Conservation (phyloP, 2,797 vertebrate genomes). For the Enteromius thamalakanensis region DNA sequence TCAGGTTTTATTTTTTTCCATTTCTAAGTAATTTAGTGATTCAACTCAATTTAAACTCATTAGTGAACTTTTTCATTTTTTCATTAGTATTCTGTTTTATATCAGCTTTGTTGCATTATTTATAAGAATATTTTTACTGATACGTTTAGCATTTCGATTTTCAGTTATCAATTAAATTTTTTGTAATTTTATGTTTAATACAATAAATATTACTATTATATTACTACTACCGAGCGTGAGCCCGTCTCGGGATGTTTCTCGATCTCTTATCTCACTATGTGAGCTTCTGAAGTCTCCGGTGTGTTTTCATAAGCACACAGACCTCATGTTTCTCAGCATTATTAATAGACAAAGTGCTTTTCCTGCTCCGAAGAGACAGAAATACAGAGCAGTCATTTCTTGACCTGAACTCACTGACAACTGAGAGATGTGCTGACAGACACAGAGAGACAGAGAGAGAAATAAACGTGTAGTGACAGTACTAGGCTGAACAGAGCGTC, state of each 20-base stretch:
- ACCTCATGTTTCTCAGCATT: slow-evolving; percentile 10
- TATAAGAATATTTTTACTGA: background rate
- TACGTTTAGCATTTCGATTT: background rate
- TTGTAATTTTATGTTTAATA: background rate
- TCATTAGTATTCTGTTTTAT: background rate
- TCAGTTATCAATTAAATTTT: background rate
- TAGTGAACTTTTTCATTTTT: background rate
- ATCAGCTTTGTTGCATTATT: background rate
- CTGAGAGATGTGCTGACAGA: background rate
- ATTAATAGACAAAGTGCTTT: slow-evolving; percentile 28
- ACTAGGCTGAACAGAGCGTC: background rate
- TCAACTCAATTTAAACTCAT: background rate
- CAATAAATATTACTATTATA: no score
- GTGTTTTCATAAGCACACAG: background rate
- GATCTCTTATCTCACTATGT: background rate
- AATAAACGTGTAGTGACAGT: background rate
- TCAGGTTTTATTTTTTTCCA: background rate
- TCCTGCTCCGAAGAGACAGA: background rate
- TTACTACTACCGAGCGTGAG: background rate
- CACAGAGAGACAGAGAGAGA: background rate
- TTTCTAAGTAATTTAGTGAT: background rate
- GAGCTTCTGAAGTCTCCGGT: background rate
- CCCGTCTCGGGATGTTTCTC: background rate
- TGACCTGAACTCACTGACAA: background rate
- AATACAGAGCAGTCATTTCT: background rate